Base-by-base conservation (phyloP, 2,797 vertebrate genomes). In the Linurgus olivaceus region DNA sequence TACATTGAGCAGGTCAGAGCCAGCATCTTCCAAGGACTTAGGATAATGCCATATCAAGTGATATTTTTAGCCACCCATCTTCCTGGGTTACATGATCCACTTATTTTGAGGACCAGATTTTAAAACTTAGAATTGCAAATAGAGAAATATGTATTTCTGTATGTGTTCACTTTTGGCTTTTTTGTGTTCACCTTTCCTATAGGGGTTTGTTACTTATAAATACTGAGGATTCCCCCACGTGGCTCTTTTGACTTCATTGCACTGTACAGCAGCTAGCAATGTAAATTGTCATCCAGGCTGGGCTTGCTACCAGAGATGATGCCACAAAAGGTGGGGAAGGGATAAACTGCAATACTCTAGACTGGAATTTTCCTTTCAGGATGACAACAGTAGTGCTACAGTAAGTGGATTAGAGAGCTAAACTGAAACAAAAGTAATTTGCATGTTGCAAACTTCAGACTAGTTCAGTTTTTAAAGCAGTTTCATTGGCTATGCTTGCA, bases 21-120 rank as follows among this genome's bases (percentile, higher is more conserved):
- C 24, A 78, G 18, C 23, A 25, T 76, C 40, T 65, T 82, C 40
- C 24, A 75, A 70, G 59, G 29, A 23, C 8, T 57, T 54, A 35
- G 33, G 1, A 2, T 50, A 38, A 72, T n/a, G 7, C 31, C 2
- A 0, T 37, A 57, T n/a, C 29, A 50, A 55, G 31, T 44, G 23
- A 52, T 13, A 6, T 4, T 45, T 58, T n/a, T 24, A 68, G 12
- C 44, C 20, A 28, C 16, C 2, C 26, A 9, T 58, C 26, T 84
- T 89, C 50, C 16, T 72, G n/a, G 31, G 29, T 26, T 3, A 42
- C 7, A 4, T 19, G 23, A 68, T 33, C 11, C 17, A 25, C 7
- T 42, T 87, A 7, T 50, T 81, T 13, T 21, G 26, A 82, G 25
- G 88, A 51, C 8, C 5, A 58, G 16, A 6, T 19, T 67, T 80